These are phyloP conservation scores for Scaeva pyrastri DNA, from an alignment of 2,888 invertebrate species.

Conservation along the genomic window DNA sequence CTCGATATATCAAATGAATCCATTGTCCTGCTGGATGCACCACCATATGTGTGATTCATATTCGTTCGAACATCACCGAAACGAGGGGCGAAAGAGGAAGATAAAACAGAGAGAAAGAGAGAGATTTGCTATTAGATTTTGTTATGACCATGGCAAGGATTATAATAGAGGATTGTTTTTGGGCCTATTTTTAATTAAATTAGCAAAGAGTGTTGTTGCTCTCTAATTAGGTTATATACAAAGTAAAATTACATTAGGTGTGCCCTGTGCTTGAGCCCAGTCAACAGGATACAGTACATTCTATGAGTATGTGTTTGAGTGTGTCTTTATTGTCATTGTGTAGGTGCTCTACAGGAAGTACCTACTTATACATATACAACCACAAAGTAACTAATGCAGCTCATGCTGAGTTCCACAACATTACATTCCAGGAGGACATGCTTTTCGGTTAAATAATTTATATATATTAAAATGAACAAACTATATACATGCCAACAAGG, in stretches of 20 bases:
- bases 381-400: conserved; percentile 44
- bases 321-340: conserved; percentile 15
- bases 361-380: conserved; percentile 31
- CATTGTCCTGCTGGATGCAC: conserved; percentile 81
- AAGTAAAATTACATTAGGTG: conserved; percentile 16
- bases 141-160: conserved; percentile 25
- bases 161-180: conserved; percentile 40
- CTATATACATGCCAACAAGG: conserved; percentile 3
- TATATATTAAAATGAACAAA: conserved; percentile 17
- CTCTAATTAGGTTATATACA: conserved; percentile 61
- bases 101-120: conserved; percentile 51
- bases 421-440: conserved; percentile 48
- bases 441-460: conserved; percentile 46
- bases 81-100: too few species aligned
- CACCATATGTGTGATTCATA: conserved; percentile 37
- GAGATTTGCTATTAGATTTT: conserved; percentile 57
- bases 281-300: conserved; percentile 52
- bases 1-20: conserved; percentile 84
- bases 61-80: conserved; percentile 26
- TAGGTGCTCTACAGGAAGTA: conserved; percentile 29
- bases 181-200: conserved; percentile 66
- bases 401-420: conserved; percentile 54
- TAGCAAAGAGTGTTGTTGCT: conserved; percentile 63
- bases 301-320: not conserved
- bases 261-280: conserved; percentile 16